These are phyloP conservation scores for Nemapogon koenigi DNA, from an alignment of 2,888 invertebrate genomes.

Conservation along the genomic window DNA sequence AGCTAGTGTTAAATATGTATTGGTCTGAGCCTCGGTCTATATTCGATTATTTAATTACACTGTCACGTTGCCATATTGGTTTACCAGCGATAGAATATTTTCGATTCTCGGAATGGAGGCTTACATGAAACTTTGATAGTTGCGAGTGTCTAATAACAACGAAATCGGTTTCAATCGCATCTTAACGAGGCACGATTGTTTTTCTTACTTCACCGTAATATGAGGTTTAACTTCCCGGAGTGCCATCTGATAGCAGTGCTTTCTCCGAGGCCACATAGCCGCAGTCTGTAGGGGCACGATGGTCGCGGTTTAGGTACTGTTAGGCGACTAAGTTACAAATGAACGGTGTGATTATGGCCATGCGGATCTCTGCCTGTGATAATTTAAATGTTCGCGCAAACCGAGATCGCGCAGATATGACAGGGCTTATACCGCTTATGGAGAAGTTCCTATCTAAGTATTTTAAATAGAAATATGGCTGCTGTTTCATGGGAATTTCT, in stretches of 20 bases:
- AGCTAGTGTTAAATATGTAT: too few relatives aligned
- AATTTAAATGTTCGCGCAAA: slow-evolving; percentile 60
- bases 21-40: too few relatives aligned
- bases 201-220: slow-evolving; percentile 63
- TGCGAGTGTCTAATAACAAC: neutral
- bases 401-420: slow-evolving; percentile 36
- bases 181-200: slow-evolving; percentile 63
- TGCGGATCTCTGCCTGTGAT: slow-evolving; percentile 55
- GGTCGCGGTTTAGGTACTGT: slow-evolving; percentile 28
- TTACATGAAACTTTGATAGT: too few relatives aligned
- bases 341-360: slow-evolving; percentile 57
- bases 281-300: slow-evolving; percentile 17
- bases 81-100: too few relatives aligned
- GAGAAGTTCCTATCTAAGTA: slow-evolving; percentile 38
- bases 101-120: slow-evolving; percentile 42
- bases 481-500: slow-evolving; percentile 13
- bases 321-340: slow-evolving; percentile 41
- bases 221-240: slow-evolving; percentile 44
- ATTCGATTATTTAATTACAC: too few relatives aligned
- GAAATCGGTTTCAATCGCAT: slow-evolving; percentile 33
- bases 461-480: slow-evolving; percentile 50
- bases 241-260: slow-evolving; percentile 57
- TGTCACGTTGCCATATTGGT: too few relatives aligned
- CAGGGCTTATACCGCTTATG: slow-evolving; percentile 54
- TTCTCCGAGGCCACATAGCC: slow-evolving; percentile 36